Evolutionary conservation across 2,888 invertebrate species (phyloP), one percentile per base, ranked within the genome.

Genomic region (Emesis furor): DNA sequence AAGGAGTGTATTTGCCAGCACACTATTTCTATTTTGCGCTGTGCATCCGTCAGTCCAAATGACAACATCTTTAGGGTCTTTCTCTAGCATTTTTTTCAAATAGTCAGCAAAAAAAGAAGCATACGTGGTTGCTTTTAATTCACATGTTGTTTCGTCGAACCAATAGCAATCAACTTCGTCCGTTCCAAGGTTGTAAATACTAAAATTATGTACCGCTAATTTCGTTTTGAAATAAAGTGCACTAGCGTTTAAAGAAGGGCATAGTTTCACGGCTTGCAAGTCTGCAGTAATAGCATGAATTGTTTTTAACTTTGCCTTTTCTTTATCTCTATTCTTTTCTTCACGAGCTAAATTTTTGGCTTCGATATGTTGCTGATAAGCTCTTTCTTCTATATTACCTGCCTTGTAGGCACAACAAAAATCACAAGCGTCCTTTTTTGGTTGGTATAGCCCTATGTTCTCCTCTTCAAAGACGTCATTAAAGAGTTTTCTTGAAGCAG

Each of bases 141-240:
- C 87, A 79, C 85, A 84, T 5, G 78, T 77, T 7, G 88, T 89
- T 46, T 91, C 91, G 39, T 90, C 88, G 69, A 89, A 90, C 89
- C 90, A 91, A 51, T 90, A 91, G 37, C 90, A 91, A 0, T 76
- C 86, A 2, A 86, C 89, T 65, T 78, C 8, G 74, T 85, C 55
- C n/a, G 76, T 91, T 32, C 84, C 88, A n/a, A 91, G 78, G 65
- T 90, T 88, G 71, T 89, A 68, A 37, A 91, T 62, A 5, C 90
- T 84, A 79, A 91, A 92, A 73, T 92, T 90, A 71, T 89, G 91
- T 24, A 91, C 90, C 32, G 88, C 86, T 12, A 90, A 80, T 75
- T 91, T 91, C 5, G 89, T 91, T 78, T 90, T 91, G 79, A 90
- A 92, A 80, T 91, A 92, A 12, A 89, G 69, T 14, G 91, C 88